Percentiles rank a stretch among this genome's conserved stretches.
Conservation (phyloP, 2,797 vertebrate species). For the Morelia viridis region DNA sequence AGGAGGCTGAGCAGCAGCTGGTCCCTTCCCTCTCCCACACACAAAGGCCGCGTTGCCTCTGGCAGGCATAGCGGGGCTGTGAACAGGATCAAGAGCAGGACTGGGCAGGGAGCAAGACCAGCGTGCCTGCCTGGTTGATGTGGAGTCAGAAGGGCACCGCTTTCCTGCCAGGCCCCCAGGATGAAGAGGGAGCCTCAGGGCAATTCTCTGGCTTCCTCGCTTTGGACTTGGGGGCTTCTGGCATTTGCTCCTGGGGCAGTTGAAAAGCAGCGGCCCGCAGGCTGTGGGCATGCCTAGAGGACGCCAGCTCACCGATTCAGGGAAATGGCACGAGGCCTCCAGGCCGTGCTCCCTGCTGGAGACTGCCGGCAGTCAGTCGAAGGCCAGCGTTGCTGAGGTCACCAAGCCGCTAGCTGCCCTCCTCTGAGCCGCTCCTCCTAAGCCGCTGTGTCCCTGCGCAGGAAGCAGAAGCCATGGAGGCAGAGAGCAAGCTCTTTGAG, state of each 20-base stretch:
- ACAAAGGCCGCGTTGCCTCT: not conserved
- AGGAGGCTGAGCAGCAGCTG: not conserved
- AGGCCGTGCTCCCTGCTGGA: not conserved
- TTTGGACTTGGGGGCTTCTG: not conserved
- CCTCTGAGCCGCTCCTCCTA: not conserved
- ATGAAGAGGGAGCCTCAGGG: not conserved
- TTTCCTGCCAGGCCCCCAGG: not conserved
- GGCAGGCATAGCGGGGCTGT: not conserved
- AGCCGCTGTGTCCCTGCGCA: conserved; percentile 62
- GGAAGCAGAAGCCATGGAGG: conserved; percentile 90
- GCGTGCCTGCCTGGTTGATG: not conserved
- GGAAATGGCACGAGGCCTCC: not conserved
- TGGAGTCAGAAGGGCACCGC: no score
- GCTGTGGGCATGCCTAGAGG: not conserved
- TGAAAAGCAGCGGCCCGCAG: not conserved
- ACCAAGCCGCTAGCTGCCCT: rapidly evolving
- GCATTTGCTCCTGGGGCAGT: not conserved
- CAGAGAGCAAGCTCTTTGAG: conserved; percentile 90
- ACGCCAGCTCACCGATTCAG: no score
- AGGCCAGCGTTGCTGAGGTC: not conserved
- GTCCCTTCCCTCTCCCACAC: not conserved
- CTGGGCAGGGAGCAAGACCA: not conserved
- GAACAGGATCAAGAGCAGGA: not conserved
- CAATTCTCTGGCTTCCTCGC: not conserved
- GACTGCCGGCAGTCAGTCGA: no score